Evolutionary conservation across 2,888 invertebrate species (phyloP).

Genomic region (Eucera pruinosa): DNA sequence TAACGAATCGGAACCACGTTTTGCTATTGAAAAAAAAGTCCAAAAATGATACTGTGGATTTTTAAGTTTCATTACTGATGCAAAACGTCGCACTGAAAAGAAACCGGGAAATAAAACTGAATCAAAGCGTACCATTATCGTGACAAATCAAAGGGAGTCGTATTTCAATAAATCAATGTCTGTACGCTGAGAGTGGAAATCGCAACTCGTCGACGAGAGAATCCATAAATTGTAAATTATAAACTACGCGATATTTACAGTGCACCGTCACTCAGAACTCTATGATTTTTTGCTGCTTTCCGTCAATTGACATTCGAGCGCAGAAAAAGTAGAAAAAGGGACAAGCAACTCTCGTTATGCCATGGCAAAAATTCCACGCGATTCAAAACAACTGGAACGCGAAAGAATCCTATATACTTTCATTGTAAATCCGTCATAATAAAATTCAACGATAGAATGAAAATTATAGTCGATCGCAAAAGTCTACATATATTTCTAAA

Average conservation of each 20-base stretch:
- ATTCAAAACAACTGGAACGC: neutral
- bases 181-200: no score
- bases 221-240: neutral
- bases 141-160: neutral
- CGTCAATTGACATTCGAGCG: neutral
- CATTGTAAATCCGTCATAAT: neutral
- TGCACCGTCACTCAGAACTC: neutral
- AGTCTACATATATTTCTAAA: no score
- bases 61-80: neutral
- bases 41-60: no score
- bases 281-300: no score
- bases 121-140: no score
- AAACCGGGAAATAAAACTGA: neutral
- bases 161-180: neutral
- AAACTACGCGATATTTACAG: neutral
- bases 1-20: no score
- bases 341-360: neutral
- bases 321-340: neutral
- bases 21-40: no score
- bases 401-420: neutral
- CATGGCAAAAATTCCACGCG: neutral
- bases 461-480: no score
- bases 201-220: neutral
- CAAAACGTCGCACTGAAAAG: neutral
- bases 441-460: neutral